Base-by-base conservation (phyloP, 1,140 invertebrate species). In the Ceratoteleas bidentatus region DNA sequence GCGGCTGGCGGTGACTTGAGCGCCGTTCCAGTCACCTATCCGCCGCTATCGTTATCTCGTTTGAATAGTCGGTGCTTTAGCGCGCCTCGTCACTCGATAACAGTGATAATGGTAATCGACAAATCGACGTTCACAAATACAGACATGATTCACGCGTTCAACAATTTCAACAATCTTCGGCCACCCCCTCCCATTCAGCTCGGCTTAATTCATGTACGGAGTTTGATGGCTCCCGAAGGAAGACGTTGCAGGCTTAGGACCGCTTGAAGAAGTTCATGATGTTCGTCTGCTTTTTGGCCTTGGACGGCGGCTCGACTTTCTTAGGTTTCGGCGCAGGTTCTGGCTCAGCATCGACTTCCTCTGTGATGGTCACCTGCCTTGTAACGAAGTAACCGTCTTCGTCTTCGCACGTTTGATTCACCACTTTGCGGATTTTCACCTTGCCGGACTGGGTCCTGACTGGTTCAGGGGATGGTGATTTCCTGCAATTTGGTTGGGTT, bases 191-290 rank as follows among this genome's bases (percentile, higher is more conserved):
- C 34, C n/a, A n/a, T n/a, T n/a, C n/a, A n/a, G n/a, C n/a, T n/a
- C n/a, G n/a, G n/a, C n/a, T n/a, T n/a, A n/a, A n/a, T n/a, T n/a
- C n/a, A n/a, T n/a, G n/a, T n/a, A n/a, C n/a, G n/a, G n/a, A n/a
- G n/a, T n/a, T n/a, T n/a, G n/a, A n/a, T n/a, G n/a, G n/a, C n/a
- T n/a, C n/a, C n/a, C n/a, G n/a, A n/a, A n/a, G n/a, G n/a, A n/a
- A n/a, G n/a, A n/a, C n/a, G n/a, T n/a, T n/a, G n/a, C n/a, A n/a
- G n/a, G n/a, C n/a, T n/a, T n/a, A 89, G 50, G 81, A 75, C 60
- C 87, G 87, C 57, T 89, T 88, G 49, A 90, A 89, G 56, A 89
- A 90, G 68, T 58, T 87, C 32, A 72, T 88, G 3, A 89, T 74
- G 9, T 75, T 80, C 8, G 85, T 80, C 66, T 88, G 87, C 54